These are phyloP conservation scores for Triplophysa bombifrons DNA, from an alignment of 2,797 vertebrate genomes.

Conservation along the genomic window DNA sequence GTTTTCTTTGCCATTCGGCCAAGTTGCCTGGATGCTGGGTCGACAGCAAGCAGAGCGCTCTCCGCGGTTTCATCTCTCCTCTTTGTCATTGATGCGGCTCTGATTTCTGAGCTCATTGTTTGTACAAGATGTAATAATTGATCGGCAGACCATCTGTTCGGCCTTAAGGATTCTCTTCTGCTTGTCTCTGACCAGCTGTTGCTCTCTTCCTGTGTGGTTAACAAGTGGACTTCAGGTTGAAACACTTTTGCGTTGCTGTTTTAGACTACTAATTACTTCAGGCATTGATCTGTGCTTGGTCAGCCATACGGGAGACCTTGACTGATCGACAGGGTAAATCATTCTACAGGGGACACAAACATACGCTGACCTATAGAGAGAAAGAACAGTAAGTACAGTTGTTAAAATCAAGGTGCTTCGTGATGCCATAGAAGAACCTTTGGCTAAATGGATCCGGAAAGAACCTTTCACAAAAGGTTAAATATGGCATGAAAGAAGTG, in stretches of 20 bases:
- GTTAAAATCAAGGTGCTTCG: too few relatives aligned
- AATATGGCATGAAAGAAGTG: too few relatives aligned
- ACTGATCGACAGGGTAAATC: background rate
- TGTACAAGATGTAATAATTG: slow-evolving; percentile 50
- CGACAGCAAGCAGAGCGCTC: background rate
- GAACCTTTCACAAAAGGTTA: too few relatives aligned
- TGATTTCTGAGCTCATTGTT: slow-evolving; percentile 37
- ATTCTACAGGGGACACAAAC: background rate
- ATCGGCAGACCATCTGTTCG: slow-evolving; percentile 34
- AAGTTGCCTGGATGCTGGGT: background rate
- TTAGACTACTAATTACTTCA: slow-evolving; percentile 3
- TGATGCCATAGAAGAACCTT: too few relatives aligned
- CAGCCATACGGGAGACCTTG: background rate
- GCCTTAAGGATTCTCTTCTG: slow-evolving; percentile 6
- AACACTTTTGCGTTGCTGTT: background rate
- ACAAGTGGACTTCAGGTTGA: slow-evolving; percentile 20
- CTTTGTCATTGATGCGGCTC: slow-evolving; percentile 38
- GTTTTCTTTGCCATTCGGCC: slow-evolving; percentile 19
- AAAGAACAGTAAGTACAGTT: background rate
- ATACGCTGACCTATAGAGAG: background rate
- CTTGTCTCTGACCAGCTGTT: slow-evolving; percentile 28
- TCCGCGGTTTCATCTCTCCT: slow-evolving; percentile 27
- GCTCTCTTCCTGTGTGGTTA: slow-evolving; percentile 16
- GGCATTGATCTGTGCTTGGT: background rate
- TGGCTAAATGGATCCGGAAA: too few relatives aligned